Evolutionary conservation across 2,888 invertebrate species (phyloP).

Genomic region (Gisinianus flammeolus): DNA sequence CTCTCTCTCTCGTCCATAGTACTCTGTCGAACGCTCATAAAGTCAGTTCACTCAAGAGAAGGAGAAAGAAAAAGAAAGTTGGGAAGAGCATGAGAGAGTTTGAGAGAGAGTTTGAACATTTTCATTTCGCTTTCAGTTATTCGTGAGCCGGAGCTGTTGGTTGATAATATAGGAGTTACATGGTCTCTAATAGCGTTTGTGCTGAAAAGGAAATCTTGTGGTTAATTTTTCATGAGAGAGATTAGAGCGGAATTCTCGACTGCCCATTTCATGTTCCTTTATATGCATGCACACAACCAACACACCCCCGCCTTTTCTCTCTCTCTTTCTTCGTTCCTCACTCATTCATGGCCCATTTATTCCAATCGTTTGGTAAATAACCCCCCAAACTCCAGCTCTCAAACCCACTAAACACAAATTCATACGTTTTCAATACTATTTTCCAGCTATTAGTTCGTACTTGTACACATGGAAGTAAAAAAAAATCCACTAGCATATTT

Average conservation of each 20-base stretch:
- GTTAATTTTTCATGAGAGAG: conserved; percentile 26
- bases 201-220: conserved; percentile 20
- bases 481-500: not conserved
- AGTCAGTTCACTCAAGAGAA: no score
- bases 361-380: conserved; percentile 10
- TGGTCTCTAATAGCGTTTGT: not conserved
- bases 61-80: not conserved
- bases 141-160: not conserved
- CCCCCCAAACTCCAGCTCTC: not conserved
- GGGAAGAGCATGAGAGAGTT: not conserved
- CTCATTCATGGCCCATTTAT: conserved; percentile 16
- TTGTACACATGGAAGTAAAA: not conserved
- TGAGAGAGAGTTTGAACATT: not conserved
- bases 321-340: no score
- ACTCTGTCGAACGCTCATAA: no score
- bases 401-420: not conserved
- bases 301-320: no score
- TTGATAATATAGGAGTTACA: not conserved
- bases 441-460: no score
- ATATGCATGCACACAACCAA: conserved; percentile 1
- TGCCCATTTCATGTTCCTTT: conserved; percentile 1
- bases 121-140: not conserved
- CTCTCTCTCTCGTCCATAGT: not conserved
- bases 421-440: no score
- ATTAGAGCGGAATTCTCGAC: not conserved